Base-by-base conservation (phyloP, 2,888 invertebrate genomes). In the Eristalis tenax region DNA sequence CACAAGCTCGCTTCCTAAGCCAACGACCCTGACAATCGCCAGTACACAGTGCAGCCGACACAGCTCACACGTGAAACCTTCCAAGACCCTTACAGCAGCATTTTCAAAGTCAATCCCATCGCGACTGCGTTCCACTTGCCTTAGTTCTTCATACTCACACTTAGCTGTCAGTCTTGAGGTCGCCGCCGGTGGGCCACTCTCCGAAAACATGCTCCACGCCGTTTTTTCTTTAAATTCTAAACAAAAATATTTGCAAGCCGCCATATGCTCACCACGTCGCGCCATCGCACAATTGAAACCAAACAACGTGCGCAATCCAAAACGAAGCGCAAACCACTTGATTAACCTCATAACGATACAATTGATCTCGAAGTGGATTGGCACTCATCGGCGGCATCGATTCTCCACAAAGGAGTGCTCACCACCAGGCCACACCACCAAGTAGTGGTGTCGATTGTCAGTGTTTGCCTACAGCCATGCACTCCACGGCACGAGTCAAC, bases 351-450 rank as follows among this genome's bases (percentile, higher is more conserved):
- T 66, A 57, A 66, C 28, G 38, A 66, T 23, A 57, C 28, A 18
- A 57, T 78, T 32, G 70, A 64, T 71, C 65, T 64, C 65, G 71
- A 65, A 78, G 70, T 78, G 38, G 65, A 50, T 65, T 63, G 35
- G 28, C 50, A 38, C 22, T 35, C 28, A 5, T 71, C 22, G 13
- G 38, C 26, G 15, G 13, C 70, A 1, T 0, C 32, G 18, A 35
- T 28, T 68, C 68, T n/a, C n/a, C 40, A 43, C 65, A 65, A 65
- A 65, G 23, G 8, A 11, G n/a, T n/a, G n/a, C n/a, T n/a, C n/a
- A n/a, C n/a, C n/a, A n/a, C n/a, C n/a, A n/a, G n/a, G n/a, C n/a
- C n/a, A 35, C 35, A 2, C n/a, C 43, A n/a, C n/a, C 6, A 50
- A 50, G 50, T 8, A 18, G 15, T 65, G 65, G 65, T 65, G 35